Evolutionary conservation across 2,797 vertebrate genomes (phyloP).

Genomic region (Delichon dasypus): DNA sequence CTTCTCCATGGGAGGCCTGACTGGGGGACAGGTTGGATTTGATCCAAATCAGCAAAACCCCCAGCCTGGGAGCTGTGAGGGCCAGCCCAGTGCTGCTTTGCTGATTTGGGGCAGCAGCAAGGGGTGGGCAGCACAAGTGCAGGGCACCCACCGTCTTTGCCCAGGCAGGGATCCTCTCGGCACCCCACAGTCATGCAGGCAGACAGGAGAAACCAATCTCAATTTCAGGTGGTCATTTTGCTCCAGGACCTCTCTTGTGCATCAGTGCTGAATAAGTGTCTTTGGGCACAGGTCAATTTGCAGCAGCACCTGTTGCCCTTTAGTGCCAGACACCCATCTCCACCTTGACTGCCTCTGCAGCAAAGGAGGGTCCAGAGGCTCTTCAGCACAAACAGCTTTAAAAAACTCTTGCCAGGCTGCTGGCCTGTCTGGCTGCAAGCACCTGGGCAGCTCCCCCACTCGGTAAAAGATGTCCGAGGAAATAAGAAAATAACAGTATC

Average conservation of each 20-base stretch:
- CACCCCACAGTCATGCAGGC: accelerated
- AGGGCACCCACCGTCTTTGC: neutral
- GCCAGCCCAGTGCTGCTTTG: neutral
- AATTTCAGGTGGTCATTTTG: accelerated
- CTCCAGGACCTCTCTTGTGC: neutral
- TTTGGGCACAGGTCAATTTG: neutral
- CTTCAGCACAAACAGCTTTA: neutral
- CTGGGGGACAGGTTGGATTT: accelerated
- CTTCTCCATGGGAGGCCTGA: neutral
- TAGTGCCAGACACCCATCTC: neutral
- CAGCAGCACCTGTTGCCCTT: neutral
- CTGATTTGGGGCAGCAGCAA: neutral
- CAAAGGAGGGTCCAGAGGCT: neutral
- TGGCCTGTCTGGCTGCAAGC: neutral
- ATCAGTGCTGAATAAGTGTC: neutral
- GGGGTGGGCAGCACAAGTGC: accelerated
- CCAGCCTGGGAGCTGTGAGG: neutral
- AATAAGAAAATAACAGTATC: slow-evolving; percentile 62
- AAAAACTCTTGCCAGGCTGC: neutral
- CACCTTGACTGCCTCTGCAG: neutral
- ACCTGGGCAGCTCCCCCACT: neutral
- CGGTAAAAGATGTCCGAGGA: neutral
- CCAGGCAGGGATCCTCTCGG: neutral
- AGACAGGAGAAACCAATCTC: neutral
- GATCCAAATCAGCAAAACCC: neutral